Evolutionary conservation across 1,140 invertebrate species (phyloP), one percentile per base, ranked within the genome.

Genomic region (Apis cerana): DNA sequence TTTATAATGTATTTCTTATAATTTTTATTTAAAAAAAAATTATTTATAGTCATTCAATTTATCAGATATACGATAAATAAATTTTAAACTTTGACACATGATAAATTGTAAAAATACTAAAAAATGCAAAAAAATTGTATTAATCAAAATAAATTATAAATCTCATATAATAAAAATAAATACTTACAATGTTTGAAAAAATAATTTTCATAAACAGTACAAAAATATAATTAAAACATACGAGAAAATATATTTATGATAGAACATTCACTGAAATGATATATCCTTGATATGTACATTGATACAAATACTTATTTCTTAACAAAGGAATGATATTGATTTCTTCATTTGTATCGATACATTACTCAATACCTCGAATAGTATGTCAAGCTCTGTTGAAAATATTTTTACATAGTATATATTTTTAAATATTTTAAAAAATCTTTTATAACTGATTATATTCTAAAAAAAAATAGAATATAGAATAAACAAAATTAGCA

Each of bases 341-440:
- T 76, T 76, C 61, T 65, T 52, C 75, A 65, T 76, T 76, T 65
- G 3, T 54, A 64, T 19, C 13, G 58, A 17, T 74, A 74, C 56
- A 74, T 58, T 74, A 43, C n/a, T n/a, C 12, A 61, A 9, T 9
- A 21, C 2, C 15, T 61, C 21, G 58, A n/a, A 21, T 5, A 59
- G 33, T 59, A 27, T 23, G n/a, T 59, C 17, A 54, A 59, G 13
- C 48, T 27, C 33, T 74, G 12, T 19, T 56, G 17, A 48, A 52
- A 56, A 23, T 56, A 27, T 27, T 1, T 27, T 52, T 52, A 2
- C 33, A 13, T 23, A 56, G 15, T 43, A 15, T 19, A 62, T 50
- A 9, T n/a, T 23, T 48, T n/a, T 23, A 8, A 27, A 56, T 19
- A 54, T 43, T 2, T 58, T 17, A 17, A 56, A 56, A 56, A 75